Conservation (phyloP, 2,797 vertebrate species). For the Psittacula derbiana region DNA sequence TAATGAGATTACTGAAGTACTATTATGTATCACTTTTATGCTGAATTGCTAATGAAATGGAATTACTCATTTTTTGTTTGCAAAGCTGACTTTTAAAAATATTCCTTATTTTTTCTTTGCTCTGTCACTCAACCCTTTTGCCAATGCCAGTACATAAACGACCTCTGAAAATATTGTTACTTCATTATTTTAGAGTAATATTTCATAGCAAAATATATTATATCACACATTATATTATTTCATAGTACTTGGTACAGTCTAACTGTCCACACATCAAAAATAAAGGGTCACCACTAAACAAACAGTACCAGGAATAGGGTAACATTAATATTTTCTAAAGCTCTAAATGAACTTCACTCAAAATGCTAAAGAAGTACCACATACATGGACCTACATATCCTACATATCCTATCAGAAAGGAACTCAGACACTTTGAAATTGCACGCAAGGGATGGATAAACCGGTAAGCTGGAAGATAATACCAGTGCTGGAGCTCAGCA, state of each 20-base stretch:
- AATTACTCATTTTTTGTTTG: constrained; percentile 40
- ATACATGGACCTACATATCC: accelerated
- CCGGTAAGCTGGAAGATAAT: not conserved
- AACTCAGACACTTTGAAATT: not conserved
- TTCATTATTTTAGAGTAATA: not conserved
- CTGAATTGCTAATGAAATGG: constrained; percentile 59
- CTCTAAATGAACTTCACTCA: not conserved
- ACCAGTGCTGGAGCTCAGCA: not conserved
- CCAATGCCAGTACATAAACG: not conserved
- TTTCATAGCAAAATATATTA: not conserved
- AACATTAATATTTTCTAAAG: not conserved
- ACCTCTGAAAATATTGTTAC: not conserved
- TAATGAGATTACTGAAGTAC: constrained; percentile 64
- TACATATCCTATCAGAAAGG: not conserved
- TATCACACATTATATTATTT: not conserved
- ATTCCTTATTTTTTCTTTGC: not conserved
- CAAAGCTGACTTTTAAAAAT: not conserved
- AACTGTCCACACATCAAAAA: not conserved
- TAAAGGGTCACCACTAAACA: not conserved
- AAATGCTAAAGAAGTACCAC: not conserved
- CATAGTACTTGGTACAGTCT: not conserved
- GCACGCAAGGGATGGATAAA: not conserved
- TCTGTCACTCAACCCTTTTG: not conserved
- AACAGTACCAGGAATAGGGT: accelerated
- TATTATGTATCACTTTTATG: constrained; percentile 50